Conservation (phyloP, 2,113 vertebrate species). For the Hyla sarda region DNA sequence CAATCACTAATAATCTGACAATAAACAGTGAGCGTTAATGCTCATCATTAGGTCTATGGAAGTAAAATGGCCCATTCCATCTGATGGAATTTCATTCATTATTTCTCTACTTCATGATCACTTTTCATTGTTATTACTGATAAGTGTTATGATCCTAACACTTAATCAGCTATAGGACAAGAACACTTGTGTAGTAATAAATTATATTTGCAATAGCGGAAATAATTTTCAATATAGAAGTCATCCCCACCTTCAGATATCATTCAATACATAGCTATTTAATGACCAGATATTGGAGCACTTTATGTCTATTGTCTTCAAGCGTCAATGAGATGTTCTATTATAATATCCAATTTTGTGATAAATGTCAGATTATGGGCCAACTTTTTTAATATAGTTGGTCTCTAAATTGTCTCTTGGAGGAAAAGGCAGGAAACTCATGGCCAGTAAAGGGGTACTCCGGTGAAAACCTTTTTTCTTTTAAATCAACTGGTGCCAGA, state of each 20-base stretch:
- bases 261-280: not conserved
- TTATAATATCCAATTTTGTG: not conserved
- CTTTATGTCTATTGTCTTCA: not conserved
- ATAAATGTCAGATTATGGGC: not conserved
- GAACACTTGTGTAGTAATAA: not conserved
- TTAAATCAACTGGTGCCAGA: too few relatives aligned
- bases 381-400: not conserved
- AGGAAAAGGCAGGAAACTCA: not conserved
- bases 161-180: not conserved
- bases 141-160: too few relatives aligned
- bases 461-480: too few relatives aligned
- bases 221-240: not conserved
- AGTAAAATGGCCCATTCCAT: not conserved
- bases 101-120: not conserved
- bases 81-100: not conserved
- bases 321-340: not conserved
- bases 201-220: not conserved
- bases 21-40: not conserved
- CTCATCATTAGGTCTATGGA: not conserved
- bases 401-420: not conserved
- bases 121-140: not conserved
- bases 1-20: not conserved
- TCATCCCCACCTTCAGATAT: not conserved
- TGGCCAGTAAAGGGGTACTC: too few relatives aligned
- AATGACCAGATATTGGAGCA: not conserved